Evolutionary conservation across 2,888 invertebrate species (phyloP).

Genomic region (Phytoseiulus persimilis): DNA sequence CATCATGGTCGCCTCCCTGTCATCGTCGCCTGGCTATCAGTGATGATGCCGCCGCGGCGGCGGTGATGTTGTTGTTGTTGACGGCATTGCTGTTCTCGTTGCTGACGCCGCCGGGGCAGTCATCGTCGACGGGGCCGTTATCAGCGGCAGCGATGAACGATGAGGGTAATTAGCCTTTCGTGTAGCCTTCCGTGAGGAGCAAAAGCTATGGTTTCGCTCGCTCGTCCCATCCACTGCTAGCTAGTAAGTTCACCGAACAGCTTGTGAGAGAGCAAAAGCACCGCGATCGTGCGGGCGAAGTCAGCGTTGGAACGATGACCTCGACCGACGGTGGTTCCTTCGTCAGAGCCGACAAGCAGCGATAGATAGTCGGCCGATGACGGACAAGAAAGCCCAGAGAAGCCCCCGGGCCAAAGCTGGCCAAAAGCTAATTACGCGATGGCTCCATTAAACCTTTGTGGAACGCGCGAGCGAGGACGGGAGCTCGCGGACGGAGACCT

Average conservation of each 20-base stretch:
- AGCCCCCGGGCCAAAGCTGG: neutral
- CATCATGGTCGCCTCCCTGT: neutral
- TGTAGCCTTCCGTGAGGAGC: neutral
- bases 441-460: neutral
- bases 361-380: neutral
- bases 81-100: neutral
- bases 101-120: neutral
- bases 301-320: neutral
- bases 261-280: neutral
- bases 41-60: neutral
- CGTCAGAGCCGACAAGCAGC: neutral
- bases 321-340: neutral
- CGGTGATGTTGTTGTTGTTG: neutral
- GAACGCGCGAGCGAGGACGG: neutral
- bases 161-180: constrained; percentile 5
- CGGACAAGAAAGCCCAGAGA: neutral
- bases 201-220: neutral
- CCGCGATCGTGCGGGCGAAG: neutral
- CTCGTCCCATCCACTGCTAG: neutral
- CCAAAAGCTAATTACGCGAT: neutral
- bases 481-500: neutral
- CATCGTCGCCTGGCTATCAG: neutral
- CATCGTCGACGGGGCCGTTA: neutral
- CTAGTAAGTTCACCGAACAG: neutral
- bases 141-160: neutral